phyloP scores from a whole-genome alignment of 92 coral and sea anemone genomes.

The Siderastrea siderea region DNA sequence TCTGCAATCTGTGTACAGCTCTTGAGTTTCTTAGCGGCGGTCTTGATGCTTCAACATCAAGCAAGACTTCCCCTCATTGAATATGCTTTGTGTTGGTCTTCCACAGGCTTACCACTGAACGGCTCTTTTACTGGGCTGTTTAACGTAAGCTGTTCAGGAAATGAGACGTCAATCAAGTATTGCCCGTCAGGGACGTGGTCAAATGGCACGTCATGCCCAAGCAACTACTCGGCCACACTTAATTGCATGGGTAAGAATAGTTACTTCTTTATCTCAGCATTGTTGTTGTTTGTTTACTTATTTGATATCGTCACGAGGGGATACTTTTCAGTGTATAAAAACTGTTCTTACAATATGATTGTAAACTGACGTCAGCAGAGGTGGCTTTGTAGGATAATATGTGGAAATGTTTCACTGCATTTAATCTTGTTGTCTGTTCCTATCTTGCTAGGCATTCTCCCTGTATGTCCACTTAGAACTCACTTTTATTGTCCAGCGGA shows the following conservation, averaged over 20 bases:
- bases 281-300: neutral
- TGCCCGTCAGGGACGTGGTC: constrained; percentile 63
- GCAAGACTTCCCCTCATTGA: too few species aligned
- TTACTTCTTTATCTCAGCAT: neutral
- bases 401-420: neutral
- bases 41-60: too few species aligned
- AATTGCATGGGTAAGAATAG: constrained; percentile 70
- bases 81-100: neutral
- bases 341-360: neutral
- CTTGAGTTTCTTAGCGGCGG: too few species aligned
- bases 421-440: neutral
- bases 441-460: constrained; percentile 62
- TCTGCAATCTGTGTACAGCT: too few species aligned
- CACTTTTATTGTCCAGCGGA: constrained; percentile 75
- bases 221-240: constrained; percentile 56
- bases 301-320: neutral
- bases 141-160: constrained; percentile 67
- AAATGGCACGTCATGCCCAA: constrained; percentile 43
- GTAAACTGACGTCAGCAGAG: neutral
- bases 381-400: neutral
- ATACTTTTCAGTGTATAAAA: neutral
- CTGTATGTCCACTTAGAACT: constrained; percentile 80
- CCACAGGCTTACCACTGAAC: neutral
- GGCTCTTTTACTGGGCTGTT: constrained; percentile 26
- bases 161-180: constrained; percentile 66